Evolutionary conservation across 64 coral and sea anemone species (phyloP).

Genomic region (Pocillopora damicornis): DNA sequence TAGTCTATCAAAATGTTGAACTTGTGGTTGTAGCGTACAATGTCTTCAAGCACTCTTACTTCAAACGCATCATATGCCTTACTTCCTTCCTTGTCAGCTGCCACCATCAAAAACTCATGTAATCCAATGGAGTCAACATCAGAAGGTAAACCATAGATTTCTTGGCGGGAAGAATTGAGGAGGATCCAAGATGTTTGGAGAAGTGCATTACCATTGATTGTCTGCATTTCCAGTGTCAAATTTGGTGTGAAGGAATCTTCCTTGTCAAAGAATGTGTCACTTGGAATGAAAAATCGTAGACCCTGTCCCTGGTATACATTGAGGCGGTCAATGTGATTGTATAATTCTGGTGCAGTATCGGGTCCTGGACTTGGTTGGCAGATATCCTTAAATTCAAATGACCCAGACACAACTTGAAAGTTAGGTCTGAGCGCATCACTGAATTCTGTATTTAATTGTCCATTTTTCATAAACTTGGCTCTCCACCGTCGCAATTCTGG

Average conservation of each 20-base stretch:
- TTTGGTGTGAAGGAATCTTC: constrained; percentile 67
- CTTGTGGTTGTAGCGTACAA: constrained; percentile 55
- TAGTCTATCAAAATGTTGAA: constrained; percentile 69
- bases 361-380: neutral
- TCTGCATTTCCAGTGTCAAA: constrained; percentile 47
- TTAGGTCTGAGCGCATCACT: constrained; percentile 1
- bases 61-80: constrained; percentile 65
- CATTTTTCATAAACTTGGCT: constrained; percentile 2
- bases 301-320: constrained; percentile 68
- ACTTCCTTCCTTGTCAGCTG: constrained; percentile 49
- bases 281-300: constrained; percentile 44
- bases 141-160: constrained; percentile 80
- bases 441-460: constrained; percentile 3
- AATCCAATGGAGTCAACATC: constrained; percentile 21
- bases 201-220: constrained; percentile 29
- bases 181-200: constrained; percentile 83
- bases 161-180: constrained; percentile 71
- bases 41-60: constrained; percentile 59
- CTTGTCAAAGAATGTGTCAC: constrained; percentile 67
- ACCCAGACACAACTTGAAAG: constrained; percentile 18
- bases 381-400: neutral
- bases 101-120: constrained; percentile 69
- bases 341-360: constrained; percentile 30
- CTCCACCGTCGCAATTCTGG: neutral
- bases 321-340: constrained; percentile 66